Conservation (phyloP, 1,140 invertebrate genomes). For the Cepaea nemoralis region DNA sequence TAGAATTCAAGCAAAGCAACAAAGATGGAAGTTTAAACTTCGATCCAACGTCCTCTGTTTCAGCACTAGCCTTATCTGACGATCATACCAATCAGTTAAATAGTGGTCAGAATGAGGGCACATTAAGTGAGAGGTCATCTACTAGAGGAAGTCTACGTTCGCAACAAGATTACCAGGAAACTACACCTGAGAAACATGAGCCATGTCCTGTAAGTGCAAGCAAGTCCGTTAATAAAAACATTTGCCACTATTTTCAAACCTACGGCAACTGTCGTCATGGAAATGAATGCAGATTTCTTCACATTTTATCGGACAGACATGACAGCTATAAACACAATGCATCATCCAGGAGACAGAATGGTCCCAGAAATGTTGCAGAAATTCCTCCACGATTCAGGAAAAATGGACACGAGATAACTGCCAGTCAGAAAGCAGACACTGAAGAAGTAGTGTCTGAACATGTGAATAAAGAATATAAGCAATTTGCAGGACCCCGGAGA, state of each 20-base stretch:
- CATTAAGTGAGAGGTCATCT: conserved; percentile 5
- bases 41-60: conserved; percentile 75
- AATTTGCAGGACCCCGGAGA: not conserved
- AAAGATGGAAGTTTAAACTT: conserved; percentile 73
- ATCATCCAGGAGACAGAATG: not conserved
- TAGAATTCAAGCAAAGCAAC: not conserved
- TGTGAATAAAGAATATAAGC: not conserved
- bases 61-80: not conserved
- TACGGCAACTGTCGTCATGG: conserved; percentile 54
- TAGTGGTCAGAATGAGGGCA: conserved; percentile 21
- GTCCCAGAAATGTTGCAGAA: not conserved
- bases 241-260: conserved; percentile 40
- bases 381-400: conserved; percentile 15
- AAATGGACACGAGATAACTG: not conserved
- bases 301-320: conserved; percentile 13
- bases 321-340: conserved; percentile 17
- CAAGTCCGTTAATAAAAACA: not conserved
- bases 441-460: not conserved
- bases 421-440: not conserved
- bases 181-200: not conserved
- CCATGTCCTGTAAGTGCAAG: not conserved
- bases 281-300: conserved; percentile 51
- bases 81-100: conserved; percentile 9
- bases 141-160: not conserved
- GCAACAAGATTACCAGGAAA: not conserved